Evolutionary conservation across 2,113 vertebrate species (phyloP), one percentile per base, ranked within the genome.

Genomic region (Pipa parva): DNA sequence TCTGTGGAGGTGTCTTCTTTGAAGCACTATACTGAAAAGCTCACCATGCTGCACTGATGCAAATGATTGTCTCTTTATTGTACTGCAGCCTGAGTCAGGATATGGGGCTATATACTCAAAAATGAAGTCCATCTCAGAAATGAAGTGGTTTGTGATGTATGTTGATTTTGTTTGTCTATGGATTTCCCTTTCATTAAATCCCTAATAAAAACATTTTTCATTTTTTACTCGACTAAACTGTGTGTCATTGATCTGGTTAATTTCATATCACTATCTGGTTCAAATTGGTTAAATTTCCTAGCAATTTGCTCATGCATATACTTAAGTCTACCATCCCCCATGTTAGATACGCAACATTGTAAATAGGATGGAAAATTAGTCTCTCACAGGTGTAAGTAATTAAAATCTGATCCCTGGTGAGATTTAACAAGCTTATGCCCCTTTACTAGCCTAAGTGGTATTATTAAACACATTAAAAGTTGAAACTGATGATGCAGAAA

Each of bases 381-480:
- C 65, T 69, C 48, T 51, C 46, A 20, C 65, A 69, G 57, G 65
- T 60, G 65, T 27, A n/a, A 60, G 57, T 60, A 69, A 69, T 69
- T 69, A 60, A 60, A 69, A 69, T 39, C 51, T 60, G 42, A 46
- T 69, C 57, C 65, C 46, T 28, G 2, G 48, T 29, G 65, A 57
- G 57, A 28, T 31, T 69, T 60, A 69, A 60, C 33, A 15, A 60
- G 65, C 27, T 39, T 60, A 39, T 69, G 65, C 65, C 65, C 46
- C 26, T 31, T 17, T 13, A 45, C 48, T 52, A 60, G 60, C 27
- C 57, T n/a, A 31, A 29, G 15, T 42, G 17, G 13, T 39, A 28
- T 29, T 59, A 59, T 59, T 68, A 59, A 25, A 28, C 27, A 27
- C 33, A 60, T 29, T 60, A 39, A 68, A 17, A 52, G 13, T 21